Base-by-base conservation (phyloP, 2,888 invertebrate species). In the Drosophila parthenogenetica region DNA sequence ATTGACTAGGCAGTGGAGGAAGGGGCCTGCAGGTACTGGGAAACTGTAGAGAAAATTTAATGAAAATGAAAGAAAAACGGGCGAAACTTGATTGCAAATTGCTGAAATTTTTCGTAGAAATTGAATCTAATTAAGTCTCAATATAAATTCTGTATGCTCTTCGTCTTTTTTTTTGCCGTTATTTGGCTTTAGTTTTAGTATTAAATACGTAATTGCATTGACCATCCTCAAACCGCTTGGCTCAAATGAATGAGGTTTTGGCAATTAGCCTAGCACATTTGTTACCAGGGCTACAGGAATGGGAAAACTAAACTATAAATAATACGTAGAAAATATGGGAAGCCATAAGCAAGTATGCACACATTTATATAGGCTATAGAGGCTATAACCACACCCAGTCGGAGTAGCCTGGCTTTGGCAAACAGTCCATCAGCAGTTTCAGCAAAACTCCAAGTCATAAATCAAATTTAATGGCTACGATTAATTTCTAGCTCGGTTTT, bases 391-490 rank as follows among this genome's bases (percentile, higher is more conserved):
- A 48, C 54, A 32, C 63, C 64, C 68, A 19, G 48, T 13, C 22
- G 51, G 29, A 45, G 50, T 58, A 39, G 49, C 54, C 59, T 43
- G 43, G 29, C 50, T 32, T 16, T 29, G 16, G 50, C 59, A 42
- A 29, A n/a, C 29, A 50, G 58, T 54, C 49, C 42, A 58, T 39
- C 54, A 55, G 69, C 39, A 58, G 70, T 62, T 59, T 61, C 43
- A 57, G 61, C 61, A 53, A 53, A 59, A 59, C 64, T 68, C 48
- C 50, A 55, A 46, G 51, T 63, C 77, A 86, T 83, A 88, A 83
- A 83, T 83, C 88, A 83, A 82, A 75, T 60, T 71, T 69, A 88
- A 83, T 88, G 77, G 77, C 55, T 48, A 55, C 83, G 75, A 86
- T 83, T 83, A 86, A 88, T 88, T 87, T 77, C 59, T 69, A 65